Evolutionary conservation across 1,140 invertebrate species (phyloP).

Genomic region (Uloborus diversus): DNA sequence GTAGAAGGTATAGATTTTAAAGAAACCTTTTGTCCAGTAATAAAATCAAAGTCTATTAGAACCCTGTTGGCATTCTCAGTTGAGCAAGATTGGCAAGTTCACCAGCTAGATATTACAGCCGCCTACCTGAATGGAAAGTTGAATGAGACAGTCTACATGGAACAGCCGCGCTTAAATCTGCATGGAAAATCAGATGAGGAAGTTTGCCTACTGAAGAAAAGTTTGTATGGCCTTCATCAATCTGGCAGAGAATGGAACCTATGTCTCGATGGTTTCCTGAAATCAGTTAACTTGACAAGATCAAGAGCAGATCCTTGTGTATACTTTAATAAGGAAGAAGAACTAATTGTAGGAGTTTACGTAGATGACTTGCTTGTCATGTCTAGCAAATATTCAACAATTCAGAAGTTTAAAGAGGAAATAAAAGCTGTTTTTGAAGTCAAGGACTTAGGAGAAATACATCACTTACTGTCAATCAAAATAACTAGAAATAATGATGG

Average conservation of each 20-base stretch:
- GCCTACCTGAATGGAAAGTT: conserved; percentile 64
- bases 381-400: neutral
- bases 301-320: conserved; percentile 2
- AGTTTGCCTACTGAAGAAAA: conserved; percentile 10
- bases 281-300: neutral
- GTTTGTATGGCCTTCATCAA: neutral
- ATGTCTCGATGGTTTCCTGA: neutral
- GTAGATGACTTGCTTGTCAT: conserved; percentile 12
- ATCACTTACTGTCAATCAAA: neutral
- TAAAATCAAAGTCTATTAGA: conserved; percentile 3
- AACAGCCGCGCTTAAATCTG: conserved; percentile 50
- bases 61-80: conserved; percentile 52
- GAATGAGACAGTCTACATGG: conserved; percentile 63
- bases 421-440: neutral
- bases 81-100: neutral
- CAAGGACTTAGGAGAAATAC: conserved; percentile 8
- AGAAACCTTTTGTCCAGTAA: conserved; percentile 23
- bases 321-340: neutral
- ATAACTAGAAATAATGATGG: neutral
- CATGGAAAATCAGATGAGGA: neutral
- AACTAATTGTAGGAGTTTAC: neutral
- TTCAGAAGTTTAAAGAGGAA: neutral
- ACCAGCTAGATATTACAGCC: conserved; percentile 59
- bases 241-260: neutral
- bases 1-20: conserved; percentile 32